Conservation (phyloP, 2,888 invertebrate species). For the Pemphredon lugubris region DNA sequence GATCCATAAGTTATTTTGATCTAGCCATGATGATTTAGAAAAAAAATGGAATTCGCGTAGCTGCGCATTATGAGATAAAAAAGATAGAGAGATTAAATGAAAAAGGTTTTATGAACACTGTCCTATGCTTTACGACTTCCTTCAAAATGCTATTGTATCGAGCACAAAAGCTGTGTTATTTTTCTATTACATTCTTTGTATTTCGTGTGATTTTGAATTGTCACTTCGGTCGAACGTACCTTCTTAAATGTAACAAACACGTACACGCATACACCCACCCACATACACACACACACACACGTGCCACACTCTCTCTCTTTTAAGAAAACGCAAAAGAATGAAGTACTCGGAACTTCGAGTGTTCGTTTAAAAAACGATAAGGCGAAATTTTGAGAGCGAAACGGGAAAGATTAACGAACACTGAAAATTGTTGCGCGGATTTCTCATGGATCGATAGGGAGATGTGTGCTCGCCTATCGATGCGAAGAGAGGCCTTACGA, state of each 20-base stretch:
- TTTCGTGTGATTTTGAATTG: background rate
- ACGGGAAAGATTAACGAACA: background rate
- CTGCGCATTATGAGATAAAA: background rate
- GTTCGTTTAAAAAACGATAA: background rate
- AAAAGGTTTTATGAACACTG: background rate
- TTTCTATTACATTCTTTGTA: conserved; percentile 21
- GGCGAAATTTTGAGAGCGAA: background rate
- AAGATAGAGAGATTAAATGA: conserved; percentile 6
- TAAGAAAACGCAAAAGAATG: no score
- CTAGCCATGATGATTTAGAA: background rate
- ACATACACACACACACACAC: no score
- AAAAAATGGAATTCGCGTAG: background rate
- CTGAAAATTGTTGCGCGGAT: background rate
- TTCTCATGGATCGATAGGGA: background rate
- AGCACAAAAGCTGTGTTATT: conserved; percentile 40
- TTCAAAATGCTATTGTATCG: conserved; percentile 27
- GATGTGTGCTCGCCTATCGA: background rate
- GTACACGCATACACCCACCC: no score
- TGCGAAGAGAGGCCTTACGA: conserved; percentile 2
- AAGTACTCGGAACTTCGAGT: no score
- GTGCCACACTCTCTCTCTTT: no score
- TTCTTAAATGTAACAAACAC: background rate
- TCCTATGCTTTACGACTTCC: conserved; percentile 28
- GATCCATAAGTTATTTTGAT: background rate
- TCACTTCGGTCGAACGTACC: conserved; percentile 8